Evolutionary conservation across 2,113 vertebrate genomes (phyloP), one percentile per base, ranked within the genome.

Genomic region (Syrmaticus mikado): DNA sequence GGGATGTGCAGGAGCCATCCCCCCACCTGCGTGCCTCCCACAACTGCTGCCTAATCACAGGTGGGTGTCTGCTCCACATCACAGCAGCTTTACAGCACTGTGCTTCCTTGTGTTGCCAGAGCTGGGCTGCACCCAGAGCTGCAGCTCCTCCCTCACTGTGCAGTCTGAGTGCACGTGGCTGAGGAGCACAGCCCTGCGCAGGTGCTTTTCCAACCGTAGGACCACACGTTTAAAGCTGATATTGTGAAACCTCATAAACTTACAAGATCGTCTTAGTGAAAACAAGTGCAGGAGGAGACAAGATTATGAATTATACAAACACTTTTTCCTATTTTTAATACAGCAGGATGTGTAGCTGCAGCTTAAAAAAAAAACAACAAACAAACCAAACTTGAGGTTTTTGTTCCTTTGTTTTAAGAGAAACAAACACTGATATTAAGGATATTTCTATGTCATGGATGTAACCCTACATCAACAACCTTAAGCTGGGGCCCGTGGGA

Each of bases 401-500:
- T 24, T 13, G 11, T 50, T 50, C 48, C 48, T 50, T 50, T 48
- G 46, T 25, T 10, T 36, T 24, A 8, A 20, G 17, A 16, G 58
- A 16, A 65, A 38, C 10, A 13, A 43, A 21, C 5, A 15, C 8
- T 0, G 1, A 16, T 65, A 24, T 61, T 65, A 8, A 28, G 32
- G 27, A 5, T 0, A 2, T 28, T 50, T 14, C 58, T 36, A 0
- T n/a, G 10, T 28, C 22, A 38, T 21, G 67, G 71, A 1, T 66
- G 67, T 2, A 6, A 88, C 58, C 38, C 85, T 41, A 27, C 82
- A 34, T 4, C 65, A 67, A 22, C 45, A 79, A 2, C 66, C 32
- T 8, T 0, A 2, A 21, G 6, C 17, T 1, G 34, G 32, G 11
- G 52, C 83, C 11, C 8, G 66, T 45, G 89, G 43, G 38, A 40